These are phyloP conservation scores for Cyclargus thomasi DNA, from an alignment of 1,140 invertebrate genomes.

Conservation along the genomic window DNA sequence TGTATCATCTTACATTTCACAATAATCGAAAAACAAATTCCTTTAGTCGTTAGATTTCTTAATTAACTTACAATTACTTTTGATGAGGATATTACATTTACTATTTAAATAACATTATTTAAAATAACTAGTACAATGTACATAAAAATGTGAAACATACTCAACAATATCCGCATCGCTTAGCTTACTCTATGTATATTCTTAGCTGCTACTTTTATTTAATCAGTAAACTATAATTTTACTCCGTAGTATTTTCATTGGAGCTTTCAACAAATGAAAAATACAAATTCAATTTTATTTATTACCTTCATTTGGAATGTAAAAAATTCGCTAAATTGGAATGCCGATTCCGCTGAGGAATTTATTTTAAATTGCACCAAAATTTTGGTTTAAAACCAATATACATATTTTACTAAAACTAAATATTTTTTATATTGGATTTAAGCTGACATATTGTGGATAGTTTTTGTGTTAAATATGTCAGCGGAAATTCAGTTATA, in stretches of 20 bases:
- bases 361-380: background rate
- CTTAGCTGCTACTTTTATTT: background rate
- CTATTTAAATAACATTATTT: background rate
- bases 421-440: background rate
- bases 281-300: background rate
- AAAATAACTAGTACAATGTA: background rate
- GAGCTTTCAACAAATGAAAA: background rate
- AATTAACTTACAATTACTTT: background rate
- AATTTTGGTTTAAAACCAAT: background rate
- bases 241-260: background rate
- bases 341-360: background rate
- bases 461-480: no score
- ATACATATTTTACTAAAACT: background rate
- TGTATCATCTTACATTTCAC: no score
- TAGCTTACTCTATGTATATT: conserved; percentile 4
- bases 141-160: background rate
- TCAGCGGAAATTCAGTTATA: no score
- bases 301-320: background rate
- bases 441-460: background rate
- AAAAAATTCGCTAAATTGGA: background rate
- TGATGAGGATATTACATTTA: background rate
- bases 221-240: conserved; percentile 2
- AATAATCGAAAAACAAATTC: background rate
- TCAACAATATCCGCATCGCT: background rate
- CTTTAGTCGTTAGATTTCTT: background rate